Conservation (phyloP, 92 coral and sea anemone genomes). For the Diadumene lineata region DNA sequence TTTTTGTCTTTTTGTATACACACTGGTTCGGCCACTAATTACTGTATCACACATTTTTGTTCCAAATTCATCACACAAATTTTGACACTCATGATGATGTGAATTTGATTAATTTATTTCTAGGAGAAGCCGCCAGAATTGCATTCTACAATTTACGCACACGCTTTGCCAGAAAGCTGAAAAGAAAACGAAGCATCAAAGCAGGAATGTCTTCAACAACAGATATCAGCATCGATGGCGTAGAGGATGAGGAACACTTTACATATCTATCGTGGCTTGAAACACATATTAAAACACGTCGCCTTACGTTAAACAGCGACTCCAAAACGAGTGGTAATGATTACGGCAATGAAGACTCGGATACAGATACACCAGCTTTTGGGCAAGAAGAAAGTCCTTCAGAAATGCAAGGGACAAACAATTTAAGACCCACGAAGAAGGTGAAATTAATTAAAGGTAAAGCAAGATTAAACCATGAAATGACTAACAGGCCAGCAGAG, state of each 20-base stretch:
- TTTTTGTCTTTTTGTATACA: no score
- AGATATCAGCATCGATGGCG: conserved; percentile 58
- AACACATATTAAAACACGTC: not conserved
- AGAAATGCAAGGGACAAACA: not conserved
- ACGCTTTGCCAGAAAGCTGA: conserved; percentile 50
- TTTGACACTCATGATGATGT: no score
- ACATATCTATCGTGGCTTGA: conserved; percentile 5
- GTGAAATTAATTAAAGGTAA: not conserved
- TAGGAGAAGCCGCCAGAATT: conserved; percentile 54
- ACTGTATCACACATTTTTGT: no score
- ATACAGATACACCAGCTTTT: not conserved
- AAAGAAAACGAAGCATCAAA: not conserved
- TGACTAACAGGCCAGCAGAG: conserved; percentile 8
- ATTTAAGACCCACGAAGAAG: not conserved
- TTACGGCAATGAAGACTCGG: conserved; percentile 1
- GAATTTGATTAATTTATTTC: not conserved
- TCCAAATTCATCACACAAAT: no score
- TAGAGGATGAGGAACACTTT: conserved; percentile 53
- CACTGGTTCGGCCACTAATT: no score
- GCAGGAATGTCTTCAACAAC: conserved; percentile 18
- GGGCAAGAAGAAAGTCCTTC: not conserved
- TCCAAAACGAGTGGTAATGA: not conserved
- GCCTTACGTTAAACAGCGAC: not conserved
- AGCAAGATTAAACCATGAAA: not conserved
- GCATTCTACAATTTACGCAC: conserved; percentile 57